A percentile compares a stretch with the other conserved stretches of the same genome.
phyloP scores from a whole-genome alignment of 2,888 invertebrate species.

The Phragmatobia fuliginosa region DNA sequence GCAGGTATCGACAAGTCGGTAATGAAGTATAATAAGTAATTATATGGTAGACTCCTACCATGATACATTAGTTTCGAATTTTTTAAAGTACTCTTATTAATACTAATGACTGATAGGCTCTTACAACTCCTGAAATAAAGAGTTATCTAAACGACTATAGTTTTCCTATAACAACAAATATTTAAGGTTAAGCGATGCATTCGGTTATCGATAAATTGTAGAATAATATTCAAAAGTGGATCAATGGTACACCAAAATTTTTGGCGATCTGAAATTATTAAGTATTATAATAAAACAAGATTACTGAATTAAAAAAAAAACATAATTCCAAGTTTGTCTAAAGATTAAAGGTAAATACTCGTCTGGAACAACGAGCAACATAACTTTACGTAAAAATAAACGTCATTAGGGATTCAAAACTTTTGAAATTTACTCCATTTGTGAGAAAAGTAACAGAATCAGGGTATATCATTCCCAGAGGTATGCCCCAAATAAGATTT shows the following conservation, averaged over 20 bases:
- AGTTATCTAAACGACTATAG: too few species aligned
- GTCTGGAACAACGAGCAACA: conserved; percentile 14
- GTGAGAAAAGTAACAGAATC: conserved; percentile 39
- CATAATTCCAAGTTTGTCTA: not conserved
- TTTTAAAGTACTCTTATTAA: too few species aligned
- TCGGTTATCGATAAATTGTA: too few species aligned
- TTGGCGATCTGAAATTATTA: conserved; percentile 4
- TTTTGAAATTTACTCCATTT: conserved; percentile 28
- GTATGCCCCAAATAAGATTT: conserved; percentile 43
- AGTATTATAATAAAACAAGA: conserved; percentile 19
- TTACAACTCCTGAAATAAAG: too few species aligned
- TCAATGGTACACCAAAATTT: not conserved
- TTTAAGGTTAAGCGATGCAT: too few species aligned
- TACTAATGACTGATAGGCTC: too few species aligned
- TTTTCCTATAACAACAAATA: too few species aligned
- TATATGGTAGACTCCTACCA: too few species aligned
- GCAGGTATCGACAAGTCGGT: too few species aligned
- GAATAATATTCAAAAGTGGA: too few species aligned
- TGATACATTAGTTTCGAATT: too few species aligned
- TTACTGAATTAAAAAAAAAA: conserved; percentile 10
- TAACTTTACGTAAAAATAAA: conserved; percentile 30
- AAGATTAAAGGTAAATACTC: conserved; percentile 20
- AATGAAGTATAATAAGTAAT: too few species aligned
- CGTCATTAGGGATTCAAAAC: conserved; percentile 32
- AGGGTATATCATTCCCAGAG: conserved; percentile 21